These are phyloP conservation scores for Drosophila aff. DNA, from an alignment of 1,140 invertebrate species.

Conservation along the genomic window DNA sequence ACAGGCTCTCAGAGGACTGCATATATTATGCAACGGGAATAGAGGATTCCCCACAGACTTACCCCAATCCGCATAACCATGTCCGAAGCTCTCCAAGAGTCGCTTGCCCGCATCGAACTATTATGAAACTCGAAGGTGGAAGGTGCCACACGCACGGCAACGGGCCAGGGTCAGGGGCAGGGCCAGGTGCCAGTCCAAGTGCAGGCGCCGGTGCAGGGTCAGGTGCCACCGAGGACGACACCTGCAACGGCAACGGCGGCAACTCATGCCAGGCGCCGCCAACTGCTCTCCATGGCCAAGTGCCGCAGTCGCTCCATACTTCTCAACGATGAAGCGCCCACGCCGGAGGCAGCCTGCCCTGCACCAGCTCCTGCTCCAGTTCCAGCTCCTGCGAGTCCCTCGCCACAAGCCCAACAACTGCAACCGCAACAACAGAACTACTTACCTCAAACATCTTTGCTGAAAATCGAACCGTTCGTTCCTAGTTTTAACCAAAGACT, in stretches of 20 bases:
- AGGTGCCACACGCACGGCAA: slow-evolving; percentile 61
- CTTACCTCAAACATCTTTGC: slow-evolving; percentile 86
- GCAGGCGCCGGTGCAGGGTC: slow-evolving; percentile 26
- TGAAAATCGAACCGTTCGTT: slow-evolving; percentile 88
- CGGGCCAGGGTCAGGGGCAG: slow-evolving; percentile 56
- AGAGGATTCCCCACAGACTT: slow-evolving; percentile 17
- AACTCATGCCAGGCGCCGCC: slow-evolving; percentile 67
- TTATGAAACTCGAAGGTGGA: slow-evolving; percentile 79
- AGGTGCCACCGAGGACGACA: slow-evolving; percentile 44
- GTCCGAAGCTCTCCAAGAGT: slow-evolving; percentile 47
- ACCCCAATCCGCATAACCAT: slow-evolving; percentile 34
- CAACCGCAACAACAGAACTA: slow-evolving; percentile 70
- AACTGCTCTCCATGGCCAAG: slow-evolving; percentile 74
- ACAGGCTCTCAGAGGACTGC: neutral
- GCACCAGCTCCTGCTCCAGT: slow-evolving; percentile 21
- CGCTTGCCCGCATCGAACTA: slow-evolving; percentile 54
- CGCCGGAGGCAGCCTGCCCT: slow-evolving; percentile 28
- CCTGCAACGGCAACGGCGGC: slow-evolving; percentile 38
- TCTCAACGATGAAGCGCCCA: slow-evolving; percentile 58
- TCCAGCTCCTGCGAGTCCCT: slow-evolving; percentile 37
- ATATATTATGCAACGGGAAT: slow-evolving; percentile 60
- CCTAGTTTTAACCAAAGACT: slow-evolving; percentile 85
- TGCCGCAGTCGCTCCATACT: slow-evolving; percentile 66
- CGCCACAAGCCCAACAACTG: slow-evolving; percentile 23
- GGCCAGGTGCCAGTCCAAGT: slow-evolving; percentile 28